Percentiles rank a stretch among this genome's conserved stretches.
Conservation (phyloP, 2,888 invertebrate genomes). For the Hypercompe scribonia region DNA sequence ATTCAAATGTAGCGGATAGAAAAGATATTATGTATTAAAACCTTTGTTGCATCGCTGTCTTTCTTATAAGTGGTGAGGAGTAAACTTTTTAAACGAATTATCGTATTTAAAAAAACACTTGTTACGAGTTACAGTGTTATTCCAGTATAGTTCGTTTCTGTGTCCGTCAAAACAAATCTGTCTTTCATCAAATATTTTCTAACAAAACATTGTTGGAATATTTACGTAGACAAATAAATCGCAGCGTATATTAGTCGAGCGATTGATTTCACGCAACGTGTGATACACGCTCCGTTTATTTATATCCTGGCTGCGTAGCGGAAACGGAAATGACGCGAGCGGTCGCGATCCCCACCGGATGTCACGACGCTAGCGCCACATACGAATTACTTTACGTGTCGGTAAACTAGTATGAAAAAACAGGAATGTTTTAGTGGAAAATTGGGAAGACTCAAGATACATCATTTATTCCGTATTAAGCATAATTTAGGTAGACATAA, state of each 20-base stretch:
- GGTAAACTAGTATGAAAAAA: conserved; percentile 18
- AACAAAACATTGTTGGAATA: background rate
- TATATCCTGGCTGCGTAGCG: conserved; percentile 62
- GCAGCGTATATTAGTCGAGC: conserved; percentile 69
- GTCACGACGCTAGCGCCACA: conserved; percentile 68
- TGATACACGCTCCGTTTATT: conserved; percentile 75
- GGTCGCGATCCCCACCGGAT: conserved; percentile 70
- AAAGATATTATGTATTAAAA: background rate
- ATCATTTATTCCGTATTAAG: background rate
- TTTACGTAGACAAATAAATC: conserved; percentile 64
- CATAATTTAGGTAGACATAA: background rate
- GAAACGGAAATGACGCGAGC: conserved; percentile 74
- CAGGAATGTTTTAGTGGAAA: conserved; percentile 7
- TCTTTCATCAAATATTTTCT: background rate
- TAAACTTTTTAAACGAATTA: too few relatives aligned
- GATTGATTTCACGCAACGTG: conserved; percentile 80
- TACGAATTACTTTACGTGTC: conserved; percentile 43
- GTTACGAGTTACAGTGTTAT: too few relatives aligned
- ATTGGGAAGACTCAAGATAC: background rate
- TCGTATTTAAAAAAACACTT: background rate
- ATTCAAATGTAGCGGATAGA: background rate
- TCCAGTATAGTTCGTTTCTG: too few relatives aligned
- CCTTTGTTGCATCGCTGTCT: background rate
- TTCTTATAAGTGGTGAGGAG: background rate
- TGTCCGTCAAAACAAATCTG: background rate